Evolutionary conservation across 2,113 vertebrate species (phyloP).

Genomic region (Zosterops pallidus): DNA sequence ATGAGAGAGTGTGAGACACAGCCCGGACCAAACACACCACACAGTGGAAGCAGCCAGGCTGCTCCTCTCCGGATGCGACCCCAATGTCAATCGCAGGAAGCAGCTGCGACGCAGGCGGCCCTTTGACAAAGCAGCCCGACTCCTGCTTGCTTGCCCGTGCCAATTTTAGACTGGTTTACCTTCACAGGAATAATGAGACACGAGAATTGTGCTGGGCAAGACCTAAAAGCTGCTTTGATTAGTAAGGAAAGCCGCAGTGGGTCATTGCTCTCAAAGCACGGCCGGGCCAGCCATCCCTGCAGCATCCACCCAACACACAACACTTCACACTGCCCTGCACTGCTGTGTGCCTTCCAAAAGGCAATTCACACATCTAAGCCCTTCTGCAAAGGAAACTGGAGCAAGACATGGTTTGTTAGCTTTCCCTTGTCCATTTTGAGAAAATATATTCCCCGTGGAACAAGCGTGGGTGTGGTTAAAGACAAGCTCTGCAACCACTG

Average conservation of each 20-base stretch:
- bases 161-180: conserved; percentile 32
- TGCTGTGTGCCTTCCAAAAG: neutral
- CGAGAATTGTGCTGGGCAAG: neutral
- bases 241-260: neutral
- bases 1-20: neutral
- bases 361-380: neutral
- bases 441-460: neutral
- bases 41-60: conserved; percentile 19
- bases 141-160: neutral
- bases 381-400: neutral
- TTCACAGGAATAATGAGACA: neutral
- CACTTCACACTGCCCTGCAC: neutral
- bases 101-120: conserved; percentile 57
- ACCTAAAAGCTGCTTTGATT: neutral
- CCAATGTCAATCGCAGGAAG: conserved; percentile 48
- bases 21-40: conserved; percentile 35
- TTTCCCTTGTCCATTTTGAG: neutral
- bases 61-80: conserved; percentile 42
- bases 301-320: neutral
- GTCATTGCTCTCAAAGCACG: fast-evolving
- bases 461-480: fast-evolving
- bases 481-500: neutral
- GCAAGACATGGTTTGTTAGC: neutral
- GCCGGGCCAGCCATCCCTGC: fast-evolving
- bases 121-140: neutral